Conservation (phyloP, 2,113 vertebrate species). For the Pluvialis apricaria region DNA sequence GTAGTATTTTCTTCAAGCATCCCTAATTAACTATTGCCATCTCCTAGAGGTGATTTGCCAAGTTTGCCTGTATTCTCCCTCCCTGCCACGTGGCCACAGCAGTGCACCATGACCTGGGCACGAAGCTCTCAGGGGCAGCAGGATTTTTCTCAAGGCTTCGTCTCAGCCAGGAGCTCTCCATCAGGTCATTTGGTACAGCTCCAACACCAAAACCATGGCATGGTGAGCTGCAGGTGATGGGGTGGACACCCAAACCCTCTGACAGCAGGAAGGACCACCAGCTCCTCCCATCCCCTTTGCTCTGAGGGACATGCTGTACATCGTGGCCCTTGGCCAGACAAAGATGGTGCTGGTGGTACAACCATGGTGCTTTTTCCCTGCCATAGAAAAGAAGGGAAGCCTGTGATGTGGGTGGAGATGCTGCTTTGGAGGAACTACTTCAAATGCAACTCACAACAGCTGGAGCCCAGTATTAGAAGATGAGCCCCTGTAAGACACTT, state of each 20-base stretch:
- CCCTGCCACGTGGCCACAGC: rapidly evolving
- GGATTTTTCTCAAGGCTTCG: background rate
- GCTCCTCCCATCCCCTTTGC: background rate
- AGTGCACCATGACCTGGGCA: background rate
- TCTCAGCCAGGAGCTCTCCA: background rate
- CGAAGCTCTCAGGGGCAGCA: background rate
- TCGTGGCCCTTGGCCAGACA: background rate
- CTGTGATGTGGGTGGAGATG: rapidly evolving
- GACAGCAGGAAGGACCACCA: background rate
- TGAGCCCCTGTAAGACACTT: background rate
- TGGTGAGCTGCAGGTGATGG: background rate
- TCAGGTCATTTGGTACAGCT: rapidly evolving
- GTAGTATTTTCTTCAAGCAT: background rate
- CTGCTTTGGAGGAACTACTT: background rate
- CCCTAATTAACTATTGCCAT: background rate
- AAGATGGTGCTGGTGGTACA: background rate
- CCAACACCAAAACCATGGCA: background rate
- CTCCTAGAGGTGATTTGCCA: background rate
- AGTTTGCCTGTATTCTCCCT: background rate
- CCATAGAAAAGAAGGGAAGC: background rate
- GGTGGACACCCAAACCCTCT: background rate
- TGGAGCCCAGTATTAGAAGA: background rate
- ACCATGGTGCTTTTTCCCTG: background rate
- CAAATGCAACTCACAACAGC: background rate
- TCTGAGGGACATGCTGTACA: rapidly evolving